phyloP scores from a whole-genome alignment of 2,888 invertebrate species.

The Carcina quercana region DNA sequence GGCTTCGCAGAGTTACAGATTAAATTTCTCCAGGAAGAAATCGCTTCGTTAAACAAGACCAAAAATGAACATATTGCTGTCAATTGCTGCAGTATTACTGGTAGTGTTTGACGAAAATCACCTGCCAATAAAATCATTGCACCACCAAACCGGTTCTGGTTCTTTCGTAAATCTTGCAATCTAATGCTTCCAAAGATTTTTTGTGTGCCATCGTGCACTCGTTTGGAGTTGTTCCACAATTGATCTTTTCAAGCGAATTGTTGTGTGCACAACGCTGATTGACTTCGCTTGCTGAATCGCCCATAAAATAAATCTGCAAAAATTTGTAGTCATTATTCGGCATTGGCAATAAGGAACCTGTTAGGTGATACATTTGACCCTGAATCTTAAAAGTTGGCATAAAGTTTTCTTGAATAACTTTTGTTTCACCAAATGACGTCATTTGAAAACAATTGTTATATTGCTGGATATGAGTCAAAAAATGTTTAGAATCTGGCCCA shows the following conservation, averaged over 20 bases:
- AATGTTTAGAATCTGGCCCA: slow-evolving; percentile 16
- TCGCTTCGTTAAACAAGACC: too few relatives aligned
- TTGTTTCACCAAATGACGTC: slow-evolving; percentile 29
- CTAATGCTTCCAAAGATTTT: slow-evolving; percentile 15
- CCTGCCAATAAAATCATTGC: slow-evolving; percentile 27
- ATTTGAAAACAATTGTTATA: slow-evolving; percentile 30
- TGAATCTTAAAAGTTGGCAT: slow-evolving; percentile 27
- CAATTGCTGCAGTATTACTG: too few relatives aligned
- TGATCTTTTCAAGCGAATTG: slow-evolving; percentile 13
- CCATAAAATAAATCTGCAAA: slow-evolving; percentile 24
- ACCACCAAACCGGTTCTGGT: slow-evolving; percentile 25
- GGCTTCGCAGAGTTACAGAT: too few relatives aligned
- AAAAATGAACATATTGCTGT: neutral
- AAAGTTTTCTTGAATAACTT: slow-evolving; percentile 18
- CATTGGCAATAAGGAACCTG: slow-evolving; percentile 19
- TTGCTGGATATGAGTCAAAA: slow-evolving; percentile 26
- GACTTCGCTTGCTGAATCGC: slow-evolving; percentile 18
- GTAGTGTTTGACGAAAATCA: slow-evolving; percentile 32
- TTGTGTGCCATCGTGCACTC: slow-evolving; percentile 20
- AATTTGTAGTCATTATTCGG: slow-evolving; percentile 17
- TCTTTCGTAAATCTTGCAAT: slow-evolving; percentile 20
- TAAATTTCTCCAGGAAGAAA: too few relatives aligned
- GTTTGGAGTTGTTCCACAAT: slow-evolving; percentile 2
- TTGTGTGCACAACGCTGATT: slow-evolving; percentile 20
- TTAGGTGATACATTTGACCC: slow-evolving; percentile 20